Evolutionary conservation across 2,113 vertebrate genomes (phyloP), one percentile per base, ranked within the genome.

Genomic region (Merops nubicus): DNA sequence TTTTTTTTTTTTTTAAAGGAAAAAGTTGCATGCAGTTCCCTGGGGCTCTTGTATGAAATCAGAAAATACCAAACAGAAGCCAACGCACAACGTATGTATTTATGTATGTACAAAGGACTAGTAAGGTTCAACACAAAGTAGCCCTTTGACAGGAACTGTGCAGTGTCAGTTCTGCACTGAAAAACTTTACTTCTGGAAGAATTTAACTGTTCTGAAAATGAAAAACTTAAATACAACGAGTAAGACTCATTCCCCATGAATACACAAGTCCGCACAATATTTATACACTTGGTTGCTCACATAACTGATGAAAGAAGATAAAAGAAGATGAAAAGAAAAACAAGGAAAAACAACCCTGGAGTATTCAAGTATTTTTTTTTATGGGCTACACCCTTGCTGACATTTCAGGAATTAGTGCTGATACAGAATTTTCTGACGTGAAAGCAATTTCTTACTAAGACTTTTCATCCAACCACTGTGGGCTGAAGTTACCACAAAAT

Each of bases 361-460:
- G 21, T 59, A 81, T 47, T 64, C 56, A 85, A 78, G 34, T 51
- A 84, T 67, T 92, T 88, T 81, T 89, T 5, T 45, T 70, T 67
- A n/a, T n/a, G 28, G 43, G 34, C 85, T 90, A 74, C 76, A 54
- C 67, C 85, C 75, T 91, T 91, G 64, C 76, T 94, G 67, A 90
- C 68, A 68, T 80, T 95, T 88, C 74, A 95, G 85, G 88, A 85
- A 90, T 94, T 94, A 84, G 42, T 96, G 80, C 91, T 47, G 8
- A 77, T 53, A 91, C 75, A 91, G 89, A 83, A 53, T 65, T 89
- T 93, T 96, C 63, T 96, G 83, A 87, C 1, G 3, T 81, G 56
- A 95, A 95, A 91, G 68, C 68, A 95, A 33, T 81, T 95, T 92
- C 76, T 90, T 70, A 48, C 47, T 63, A 36, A 28, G 26, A 81